Evolutionary conservation across 1,140 invertebrate species (phyloP).

Genomic region (Magallana ariakensis): DNA sequence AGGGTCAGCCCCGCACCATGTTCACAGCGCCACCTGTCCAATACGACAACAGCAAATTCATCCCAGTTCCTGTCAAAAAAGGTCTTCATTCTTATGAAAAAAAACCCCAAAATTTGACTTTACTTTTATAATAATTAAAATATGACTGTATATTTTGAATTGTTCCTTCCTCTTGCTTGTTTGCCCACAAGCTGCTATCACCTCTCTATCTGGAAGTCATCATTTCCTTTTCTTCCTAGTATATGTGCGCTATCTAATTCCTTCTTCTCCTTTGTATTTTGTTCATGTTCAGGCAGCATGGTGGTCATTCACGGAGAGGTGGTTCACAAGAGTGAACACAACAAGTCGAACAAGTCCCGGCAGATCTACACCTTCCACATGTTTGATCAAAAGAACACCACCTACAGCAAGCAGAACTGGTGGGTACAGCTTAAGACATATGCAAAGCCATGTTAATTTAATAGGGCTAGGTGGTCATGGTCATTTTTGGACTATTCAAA

Average conservation of each 20-base stretch:
- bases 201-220: no score
- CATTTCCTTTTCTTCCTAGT: no score
- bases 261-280: no score
- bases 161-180: no score
- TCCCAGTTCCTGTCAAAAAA: conserved; percentile 88
- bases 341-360: conserved; percentile 90
- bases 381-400: conserved; percentile 88
- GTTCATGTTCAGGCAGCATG: conserved; percentile 85
- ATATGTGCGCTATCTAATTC: no score
- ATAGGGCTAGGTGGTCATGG: no score
- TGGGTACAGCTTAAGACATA: conserved; percentile 60
- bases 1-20: conserved; percentile 80
- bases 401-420: conserved; percentile 93
- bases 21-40: conserved; percentile 82
- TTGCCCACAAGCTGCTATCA: no score
- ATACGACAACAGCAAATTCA: conserved; percentile 89
- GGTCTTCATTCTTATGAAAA: conserved; percentile 81
- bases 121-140: no score
- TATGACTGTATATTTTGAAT: no score
- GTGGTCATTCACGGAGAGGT: conserved; percentile 95
- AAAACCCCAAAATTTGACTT: neutral
- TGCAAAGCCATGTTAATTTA: no score
- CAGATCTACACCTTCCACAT: conserved; percentile 97
- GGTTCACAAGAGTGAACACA: conserved; percentile 94
- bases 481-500: no score